A percentile compares a stretch with the other conserved stretches of the same genome.
Conservation (phyloP, 2,888 invertebrate species). For the Encarsia formosa region DNA sequence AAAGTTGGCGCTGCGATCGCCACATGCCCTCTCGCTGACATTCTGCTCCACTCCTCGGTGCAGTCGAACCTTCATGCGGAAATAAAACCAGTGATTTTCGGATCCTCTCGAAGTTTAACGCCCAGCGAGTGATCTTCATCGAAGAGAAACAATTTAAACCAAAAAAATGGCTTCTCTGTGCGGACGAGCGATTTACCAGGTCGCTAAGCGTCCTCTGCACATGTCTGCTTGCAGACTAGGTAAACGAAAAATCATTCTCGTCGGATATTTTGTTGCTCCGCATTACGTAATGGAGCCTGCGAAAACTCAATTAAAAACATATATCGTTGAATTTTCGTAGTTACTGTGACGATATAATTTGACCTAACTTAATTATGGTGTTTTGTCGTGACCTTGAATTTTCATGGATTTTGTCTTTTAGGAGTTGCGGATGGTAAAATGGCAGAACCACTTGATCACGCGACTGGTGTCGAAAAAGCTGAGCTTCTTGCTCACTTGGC, state of each 20-base stretch:
- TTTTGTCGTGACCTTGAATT: not conserved
- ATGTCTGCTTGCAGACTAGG: conserved; percentile 21
- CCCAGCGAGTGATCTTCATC: too few species aligned
- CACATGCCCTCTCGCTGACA: too few species aligned
- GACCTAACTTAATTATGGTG: not conserved
- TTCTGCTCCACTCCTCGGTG: too few species aligned
- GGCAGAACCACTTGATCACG: conserved; percentile 83
- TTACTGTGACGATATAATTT: not conserved
- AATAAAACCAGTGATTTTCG: too few species aligned
- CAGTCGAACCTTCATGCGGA: too few species aligned
- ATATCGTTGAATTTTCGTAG: not conserved
- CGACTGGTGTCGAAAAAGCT: conserved; percentile 88
- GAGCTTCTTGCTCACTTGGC: conserved; percentile 81
- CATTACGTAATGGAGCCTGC: not conserved
- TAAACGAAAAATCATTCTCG: not conserved
- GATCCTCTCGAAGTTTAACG: too few species aligned
- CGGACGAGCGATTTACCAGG: conserved; percentile 65
- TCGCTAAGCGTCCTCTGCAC: conserved; percentile 52
- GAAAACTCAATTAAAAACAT: not conserved
- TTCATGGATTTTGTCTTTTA: conserved; percentile 42
- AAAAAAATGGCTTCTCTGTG: conserved; percentile 72
- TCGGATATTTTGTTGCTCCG: not conserved
- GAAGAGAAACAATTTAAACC: not conserved
- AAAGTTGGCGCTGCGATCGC: too few species aligned
- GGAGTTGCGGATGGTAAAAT: conserved; percentile 56